A percentile compares a stretch with the other conserved stretches of the same genome.
Conservation (phyloP, 1,140 invertebrate species). For the Tetragnatha versicolor region DNA sequence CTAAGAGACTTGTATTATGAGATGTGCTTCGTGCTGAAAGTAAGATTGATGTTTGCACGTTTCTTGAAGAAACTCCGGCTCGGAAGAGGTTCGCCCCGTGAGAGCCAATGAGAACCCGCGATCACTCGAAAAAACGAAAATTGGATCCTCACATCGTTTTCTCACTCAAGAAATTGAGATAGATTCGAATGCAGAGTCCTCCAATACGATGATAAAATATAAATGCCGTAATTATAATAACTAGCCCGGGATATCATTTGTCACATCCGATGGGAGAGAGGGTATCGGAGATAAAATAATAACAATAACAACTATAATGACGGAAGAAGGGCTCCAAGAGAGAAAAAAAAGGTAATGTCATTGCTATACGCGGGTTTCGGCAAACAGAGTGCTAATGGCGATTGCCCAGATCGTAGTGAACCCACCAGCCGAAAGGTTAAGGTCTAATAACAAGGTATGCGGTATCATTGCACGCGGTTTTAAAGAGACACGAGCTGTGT, state of each 20-base stretch:
- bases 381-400: constrained; percentile 53
- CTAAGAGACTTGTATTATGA: background rate
- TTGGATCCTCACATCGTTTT: background rate
- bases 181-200: constrained; percentile 25
- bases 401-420: background rate
- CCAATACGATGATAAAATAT: constrained; percentile 28
- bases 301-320: background rate
- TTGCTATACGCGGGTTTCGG: constrained; percentile 31
- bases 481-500: constrained; percentile 34
- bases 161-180: constrained; percentile 38
- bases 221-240: constrained; percentile 51
- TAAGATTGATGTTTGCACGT: constrained; percentile 14
- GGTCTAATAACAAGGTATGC: constrained; percentile 32
- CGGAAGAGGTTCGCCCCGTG: background rate
- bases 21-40: background rate
- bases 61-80: background rate
- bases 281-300: background rate
- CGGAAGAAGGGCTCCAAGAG: background rate
- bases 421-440: constrained; percentile 31
- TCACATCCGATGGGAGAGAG: background rate
- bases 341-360: constrained; percentile 22
- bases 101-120: background rate
- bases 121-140: too few species aligned
- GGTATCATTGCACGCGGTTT: constrained; percentile 32
- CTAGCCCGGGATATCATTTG: constrained; percentile 39